These are phyloP conservation scores for Caenorhabditis briggsae DNA, from an alignment of 1,140 invertebrate genomes.

Conservation along the genomic window DNA sequence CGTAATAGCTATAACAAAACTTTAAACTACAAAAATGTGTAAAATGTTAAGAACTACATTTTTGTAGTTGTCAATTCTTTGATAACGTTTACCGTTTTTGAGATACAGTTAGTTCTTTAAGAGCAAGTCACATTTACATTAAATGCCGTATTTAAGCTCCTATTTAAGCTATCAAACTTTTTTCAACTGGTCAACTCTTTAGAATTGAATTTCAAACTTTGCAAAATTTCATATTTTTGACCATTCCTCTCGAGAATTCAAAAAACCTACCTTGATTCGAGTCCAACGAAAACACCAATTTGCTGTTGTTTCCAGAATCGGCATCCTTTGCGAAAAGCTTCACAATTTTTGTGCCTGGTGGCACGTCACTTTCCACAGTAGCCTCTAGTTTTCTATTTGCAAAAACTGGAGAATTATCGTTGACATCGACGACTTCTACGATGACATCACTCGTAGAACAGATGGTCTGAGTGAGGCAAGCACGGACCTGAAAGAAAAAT, in stretches of 20 bases:
- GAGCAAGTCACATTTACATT: too few relatives aligned
- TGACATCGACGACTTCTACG: slow-evolving; percentile 69
- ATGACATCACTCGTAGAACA: slow-evolving; percentile 66
- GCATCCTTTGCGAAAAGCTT: slow-evolving; percentile 66
- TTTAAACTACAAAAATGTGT: not conserved
- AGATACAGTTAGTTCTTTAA: too few relatives aligned
- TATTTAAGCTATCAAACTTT: too few relatives aligned
- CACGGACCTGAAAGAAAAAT: slow-evolving; percentile 63
- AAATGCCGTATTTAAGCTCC: too few relatives aligned
- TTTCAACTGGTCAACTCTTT: too few relatives aligned
- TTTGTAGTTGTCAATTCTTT: not conserved
- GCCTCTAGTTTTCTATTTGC: slow-evolving; percentile 58
- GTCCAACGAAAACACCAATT: slow-evolving; percentile 64
- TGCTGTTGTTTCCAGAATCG: slow-evolving; percentile 67
- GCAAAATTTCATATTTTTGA: too few relatives aligned
- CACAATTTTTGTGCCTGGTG: slow-evolving; percentile 65
- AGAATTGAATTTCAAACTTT: too few relatives aligned
- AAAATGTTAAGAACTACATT: not conserved
- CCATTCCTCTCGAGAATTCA: too few relatives aligned
- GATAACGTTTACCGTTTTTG: too few relatives aligned
- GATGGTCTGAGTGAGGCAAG: slow-evolving; percentile 66
- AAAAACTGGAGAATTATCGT: slow-evolving; percentile 71
- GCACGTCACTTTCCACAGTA: slow-evolving; percentile 66
- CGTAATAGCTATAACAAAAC: not conserved
- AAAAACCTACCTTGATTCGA: slow-evolving; percentile 18